Base-by-base conservation (phyloP, 2,888 invertebrate genomes). In the Diogma glabrata region DNA sequence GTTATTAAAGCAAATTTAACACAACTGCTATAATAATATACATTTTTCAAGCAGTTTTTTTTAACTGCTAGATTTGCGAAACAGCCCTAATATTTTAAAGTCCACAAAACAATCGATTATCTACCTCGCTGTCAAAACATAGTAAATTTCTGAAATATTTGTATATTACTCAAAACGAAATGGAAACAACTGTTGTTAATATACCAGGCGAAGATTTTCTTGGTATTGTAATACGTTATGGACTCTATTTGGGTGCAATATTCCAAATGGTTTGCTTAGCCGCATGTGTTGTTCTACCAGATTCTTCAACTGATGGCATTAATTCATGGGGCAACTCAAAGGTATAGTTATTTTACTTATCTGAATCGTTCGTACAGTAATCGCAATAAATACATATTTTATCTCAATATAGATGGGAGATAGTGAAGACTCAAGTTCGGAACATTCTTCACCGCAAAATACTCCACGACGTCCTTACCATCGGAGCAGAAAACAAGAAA, bases 261-360 rank as follows among this genome's bases (percentile, higher is more conserved):
- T 92, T 92, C 63, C 92, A 92, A 70, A 69, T 92, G 51, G 71
- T 84, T 19, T 92, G 91, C 63, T 75, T 93, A 55, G 75, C 85
- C 48, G 87, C 90, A 17, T 88, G 90, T 57, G 81, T 91, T 47
- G 78, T 87, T 53, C 75, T 87, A 54, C 81, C 82, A 16, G 22
- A 33, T 33, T 20, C 33, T n/a, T n/a, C 48, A 12, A 30, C 17
- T n/a, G 22, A n/a, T 30, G 33, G 20, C 12, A 19, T 8, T 14
- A 47, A 26, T 28, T 26, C n/a, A 28, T 47, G 47, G 47, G 28
- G 28, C 12, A 47, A 26, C 19, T 43, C 43, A 22, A 47, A 47
- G 47, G 47, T 47, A 47, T 12, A 16, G 3, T n/a, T n/a, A n/a
- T n/a, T n/a, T n/a, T n/a, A n/a, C n/a, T n/a, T n/a, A 12, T 12